phyloP scores from a whole-genome alignment of 2,888 invertebrate genomes.

The Fabriciana adippe region DNA sequence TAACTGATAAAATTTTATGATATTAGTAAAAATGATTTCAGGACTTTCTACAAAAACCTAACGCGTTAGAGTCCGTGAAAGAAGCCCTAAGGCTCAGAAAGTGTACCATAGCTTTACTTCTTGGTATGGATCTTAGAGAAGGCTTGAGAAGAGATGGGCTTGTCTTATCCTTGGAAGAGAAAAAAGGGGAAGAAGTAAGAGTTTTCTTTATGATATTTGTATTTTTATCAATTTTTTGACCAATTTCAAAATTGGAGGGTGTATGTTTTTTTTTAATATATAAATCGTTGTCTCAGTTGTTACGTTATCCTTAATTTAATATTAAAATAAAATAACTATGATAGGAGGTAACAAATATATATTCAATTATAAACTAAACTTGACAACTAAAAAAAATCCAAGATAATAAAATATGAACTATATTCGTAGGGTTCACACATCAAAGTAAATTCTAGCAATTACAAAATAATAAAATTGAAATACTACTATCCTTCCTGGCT shows the following conservation, averaged over 20 bases:
- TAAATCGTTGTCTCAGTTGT: no score
- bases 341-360: no score
- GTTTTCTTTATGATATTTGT: neutral
- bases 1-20: neutral
- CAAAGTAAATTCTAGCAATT: no score
- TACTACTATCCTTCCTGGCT: no score
- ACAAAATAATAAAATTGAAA: no score
- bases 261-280: neutral
- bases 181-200: conserved; percentile 1
- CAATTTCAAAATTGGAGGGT: neutral
- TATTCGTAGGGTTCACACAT: no score
- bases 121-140: conserved; percentile 83
- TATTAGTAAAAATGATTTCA: conserved; percentile 42
- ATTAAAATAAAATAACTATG: no score
- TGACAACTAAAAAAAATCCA: no score
- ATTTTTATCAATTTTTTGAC: neutral
- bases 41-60: conserved; percentile 78
- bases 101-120: conserved; percentile 76
- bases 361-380: no score
- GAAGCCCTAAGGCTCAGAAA: conserved; percentile 70
- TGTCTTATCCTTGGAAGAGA: neutral
- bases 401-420: no score
- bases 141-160: conserved; percentile 83
- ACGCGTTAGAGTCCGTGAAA: conserved; percentile 72
- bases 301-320: no score